Conservation (phyloP, 2,113 vertebrate species). For the Megaceryle torquata region DNA sequence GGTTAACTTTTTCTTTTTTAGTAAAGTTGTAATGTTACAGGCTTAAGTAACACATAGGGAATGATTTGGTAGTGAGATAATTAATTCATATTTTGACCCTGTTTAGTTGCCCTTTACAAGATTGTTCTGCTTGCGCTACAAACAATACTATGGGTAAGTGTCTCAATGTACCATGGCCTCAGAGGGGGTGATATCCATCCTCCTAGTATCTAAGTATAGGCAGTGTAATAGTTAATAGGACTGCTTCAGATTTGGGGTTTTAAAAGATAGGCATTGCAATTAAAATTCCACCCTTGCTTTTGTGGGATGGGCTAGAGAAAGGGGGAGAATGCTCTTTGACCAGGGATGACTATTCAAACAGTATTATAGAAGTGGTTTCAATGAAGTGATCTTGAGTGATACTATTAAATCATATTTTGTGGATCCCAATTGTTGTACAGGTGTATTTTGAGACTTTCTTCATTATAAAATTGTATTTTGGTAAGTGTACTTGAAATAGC, state of each 20-base stretch:
- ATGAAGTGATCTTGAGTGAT: slow-evolving; percentile 67
- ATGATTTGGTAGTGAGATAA: slow-evolving; percentile 51
- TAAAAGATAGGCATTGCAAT: not conserved
- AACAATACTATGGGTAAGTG: slow-evolving; percentile 45
- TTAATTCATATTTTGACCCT: slow-evolving; percentile 58
- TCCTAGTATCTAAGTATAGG: slow-evolving; percentile 34
- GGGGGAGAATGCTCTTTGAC: slow-evolving; percentile 31
- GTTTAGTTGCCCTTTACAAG: slow-evolving; percentile 61
- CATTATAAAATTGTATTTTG: slow-evolving; percentile 76
- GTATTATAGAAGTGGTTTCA: slow-evolving; percentile 60
- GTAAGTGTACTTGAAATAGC: slow-evolving; percentile 72
- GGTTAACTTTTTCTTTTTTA: slow-evolving; percentile 79
- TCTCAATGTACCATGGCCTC: slow-evolving; percentile 59
- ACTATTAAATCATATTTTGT: slow-evolving; percentile 69
- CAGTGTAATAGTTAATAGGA: slow-evolving; percentile 49
- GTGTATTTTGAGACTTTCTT: slow-evolving; percentile 75
- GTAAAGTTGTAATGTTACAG: slow-evolving; percentile 68
- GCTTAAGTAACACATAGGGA: slow-evolving; percentile 65
- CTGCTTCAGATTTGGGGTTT: slow-evolving; percentile 29
- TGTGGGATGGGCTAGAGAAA: slow-evolving; percentile 5
- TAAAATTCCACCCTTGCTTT: slow-evolving; percentile 39
- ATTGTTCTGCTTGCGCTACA: slow-evolving; percentile 59
- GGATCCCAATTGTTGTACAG: slow-evolving; percentile 67
- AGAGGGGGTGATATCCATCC: slow-evolving; percentile 12
- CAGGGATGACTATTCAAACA: slow-evolving; percentile 56